Percentiles rank a stretch among this genome's conserved stretches.
Evolutionary conservation across 2,113 vertebrate genomes (phyloP).

Genomic region (Limnothrissa miodon): DNA sequence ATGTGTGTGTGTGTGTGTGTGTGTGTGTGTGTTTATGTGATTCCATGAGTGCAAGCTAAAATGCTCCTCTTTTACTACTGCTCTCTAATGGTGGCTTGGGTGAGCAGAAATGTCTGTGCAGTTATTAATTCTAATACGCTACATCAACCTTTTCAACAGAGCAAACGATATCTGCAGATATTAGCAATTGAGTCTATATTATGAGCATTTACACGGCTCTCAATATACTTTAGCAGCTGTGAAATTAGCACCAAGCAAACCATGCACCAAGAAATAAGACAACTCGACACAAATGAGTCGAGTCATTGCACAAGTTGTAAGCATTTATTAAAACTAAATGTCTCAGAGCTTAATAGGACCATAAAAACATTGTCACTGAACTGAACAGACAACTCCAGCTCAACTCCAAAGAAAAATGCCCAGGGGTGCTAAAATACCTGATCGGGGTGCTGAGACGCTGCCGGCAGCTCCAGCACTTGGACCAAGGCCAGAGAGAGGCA

Average conservation of each 20-base stretch:
- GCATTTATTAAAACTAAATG: neutral
- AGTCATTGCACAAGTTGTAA: neutral
- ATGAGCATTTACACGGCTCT: neutral
- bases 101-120: neutral
- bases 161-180: no score
- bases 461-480: neutral
- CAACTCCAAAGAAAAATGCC: constrained; percentile 6
- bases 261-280: neutral
- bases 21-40: no score
- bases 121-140: neutral
- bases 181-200: no score
- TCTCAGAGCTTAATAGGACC: neutral
- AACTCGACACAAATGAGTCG: neutral
- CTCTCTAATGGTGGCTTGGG: neutral
- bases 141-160: neutral
- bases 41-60: no score
- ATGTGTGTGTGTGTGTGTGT: no score
- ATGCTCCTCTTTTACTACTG: constrained; percentile 18
- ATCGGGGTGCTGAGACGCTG: no score
- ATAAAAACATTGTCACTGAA: neutral
- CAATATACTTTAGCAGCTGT: neutral
- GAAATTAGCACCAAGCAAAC: neutral
- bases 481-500: neutral
- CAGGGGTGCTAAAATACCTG: constrained; percentile 49
- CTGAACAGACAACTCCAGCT: neutral